Base-by-base conservation (phyloP, 2,113 vertebrate species). In the Raphicerus campestris region DNA sequence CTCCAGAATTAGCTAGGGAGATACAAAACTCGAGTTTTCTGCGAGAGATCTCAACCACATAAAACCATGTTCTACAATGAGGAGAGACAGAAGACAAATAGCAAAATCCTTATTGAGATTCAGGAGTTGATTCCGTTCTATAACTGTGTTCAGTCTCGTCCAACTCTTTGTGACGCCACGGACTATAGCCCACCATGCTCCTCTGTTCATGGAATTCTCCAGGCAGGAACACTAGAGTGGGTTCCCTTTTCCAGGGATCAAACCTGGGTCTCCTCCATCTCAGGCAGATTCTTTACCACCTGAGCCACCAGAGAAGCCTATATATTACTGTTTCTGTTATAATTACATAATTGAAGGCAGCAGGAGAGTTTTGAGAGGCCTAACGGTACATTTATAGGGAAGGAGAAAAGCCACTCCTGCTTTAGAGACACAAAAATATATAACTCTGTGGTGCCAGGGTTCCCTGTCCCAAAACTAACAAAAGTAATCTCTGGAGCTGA, bases 1-100 rank as follows among this genome's bases (percentile, higher is more conserved):
- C 47, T 96, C 95, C 93, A 86, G 75, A 94, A 32, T 35, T 49
- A 87, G 49, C 32, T 30, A 1, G 60, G 35, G 39, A 80, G 11
- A 58, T 4, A 89, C 63, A 93, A 89, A 94, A 78, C 39, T 42
- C 30, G 45, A 47, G 56, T 87, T 63, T 85, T 42, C 17, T 55
- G 22, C 26, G 11, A 93, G 39, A 87, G 42, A 20, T 42, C 53
- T 22, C 49, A 95, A 7, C 0, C 47, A 11, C 4, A 26, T 10
- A 60, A 26, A 89, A 84, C n/a, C 5, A 10, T 82, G 32, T 26
- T 70, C 32, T 81, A 1, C 8, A 60, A 4, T 4, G 0, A 26
- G 2, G 19, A 89, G 2, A 35, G 66, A 77, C 1, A 58, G 16
- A 55, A 56, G 19, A 70, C 20, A 66, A 87, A 28, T 51, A 16